A percentile compares a stretch with the other conserved stretches of the same genome.
These are phyloP conservation scores for Morpho deidamia DNA, from an alignment of 2,888 invertebrate species.

Conservation along the genomic window DNA sequence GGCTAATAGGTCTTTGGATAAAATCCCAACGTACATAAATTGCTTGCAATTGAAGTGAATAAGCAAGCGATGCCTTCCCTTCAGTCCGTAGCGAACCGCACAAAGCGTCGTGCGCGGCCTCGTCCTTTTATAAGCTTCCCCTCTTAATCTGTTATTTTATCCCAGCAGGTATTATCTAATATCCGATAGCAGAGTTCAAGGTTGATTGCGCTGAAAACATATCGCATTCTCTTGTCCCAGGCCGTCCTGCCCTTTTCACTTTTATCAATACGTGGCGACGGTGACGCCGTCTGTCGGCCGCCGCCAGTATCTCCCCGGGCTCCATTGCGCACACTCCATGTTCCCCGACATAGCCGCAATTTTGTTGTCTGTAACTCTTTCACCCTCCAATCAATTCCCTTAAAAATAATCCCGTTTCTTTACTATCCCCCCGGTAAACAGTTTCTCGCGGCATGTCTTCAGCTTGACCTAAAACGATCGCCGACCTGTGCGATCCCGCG, in stretches of 20 bases:
- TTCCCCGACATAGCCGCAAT: constrained; percentile 54
- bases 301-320: constrained; percentile 50
- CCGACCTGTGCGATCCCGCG: constrained; percentile 25
- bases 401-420: constrained; percentile 40
- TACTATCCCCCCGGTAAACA: constrained; percentile 31
- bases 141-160: constrained; percentile 29
- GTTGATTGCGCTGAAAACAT: constrained; percentile 55
- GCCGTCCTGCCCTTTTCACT: constrained; percentile 55
- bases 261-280: constrained; percentile 61
- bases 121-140: background rate
- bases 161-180: constrained; percentile 56
- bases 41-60: constrained; percentile 10
- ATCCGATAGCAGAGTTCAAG: constrained; percentile 68
- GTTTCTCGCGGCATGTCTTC: constrained; percentile 9
- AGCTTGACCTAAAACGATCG: background rate
- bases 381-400: constrained; percentile 54
- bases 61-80: background rate
- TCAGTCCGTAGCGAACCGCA: constrained; percentile 1
- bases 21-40: constrained; percentile 11
- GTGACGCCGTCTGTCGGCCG: constrained; percentile 60
- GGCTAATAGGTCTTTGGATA: background rate
- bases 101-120: background rate
- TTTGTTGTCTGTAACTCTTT: constrained; percentile 42
- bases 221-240: constrained; percentile 28
- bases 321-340: constrained; percentile 69